Percentiles rank a stretch among this genome's conserved stretches.
Conservation (phyloP, 2,888 invertebrate genomes). For the Trichogramma dendrolimi region DNA sequence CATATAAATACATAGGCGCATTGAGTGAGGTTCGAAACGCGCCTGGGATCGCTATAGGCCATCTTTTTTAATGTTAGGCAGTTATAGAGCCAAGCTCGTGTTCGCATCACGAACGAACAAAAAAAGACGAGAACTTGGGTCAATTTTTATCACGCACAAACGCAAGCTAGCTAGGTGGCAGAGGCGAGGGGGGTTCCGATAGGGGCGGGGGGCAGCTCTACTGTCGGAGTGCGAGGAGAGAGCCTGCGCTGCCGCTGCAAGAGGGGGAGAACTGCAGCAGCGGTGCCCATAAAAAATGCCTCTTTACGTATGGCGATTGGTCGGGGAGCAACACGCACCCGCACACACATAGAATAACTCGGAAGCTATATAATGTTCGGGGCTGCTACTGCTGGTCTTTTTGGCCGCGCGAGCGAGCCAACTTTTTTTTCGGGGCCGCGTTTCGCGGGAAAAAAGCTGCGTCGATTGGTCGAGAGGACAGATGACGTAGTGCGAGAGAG, state of each 20-base stretch:
- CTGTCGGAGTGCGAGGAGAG: constrained; percentile 20
- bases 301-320: constrained; percentile 54
- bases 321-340: constrained; percentile 34
- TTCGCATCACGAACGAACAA: constrained; percentile 41
- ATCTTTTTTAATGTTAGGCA: constrained; percentile 53
- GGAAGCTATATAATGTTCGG: constrained; percentile 23
- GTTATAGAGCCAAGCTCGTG: constrained; percentile 47
- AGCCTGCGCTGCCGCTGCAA: background rate
- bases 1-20: constrained; percentile 58
- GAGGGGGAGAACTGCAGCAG: constrained; percentile 33
- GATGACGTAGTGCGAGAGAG: constrained; percentile 48
- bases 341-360: constrained; percentile 34
- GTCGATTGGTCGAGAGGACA: constrained; percentile 54
- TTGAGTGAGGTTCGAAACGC: constrained; percentile 26
- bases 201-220: constrained; percentile 33
- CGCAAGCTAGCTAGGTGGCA: constrained; percentile 37
- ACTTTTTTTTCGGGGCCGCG: constrained; percentile 39
- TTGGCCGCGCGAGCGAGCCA: constrained; percentile 31
- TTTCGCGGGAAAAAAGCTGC: constrained; percentile 50
- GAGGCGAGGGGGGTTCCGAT: constrained; percentile 17
- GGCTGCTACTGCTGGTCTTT: constrained; percentile 49
- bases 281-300: constrained; percentile 53
- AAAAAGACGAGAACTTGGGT: constrained; percentile 46
- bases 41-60: constrained; percentile 41
- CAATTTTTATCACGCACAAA: constrained; percentile 51